A percentile compares a stretch with the other conserved stretches of the same genome.
phyloP scores from a whole-genome alignment of 2,888 invertebrate genomes.

The Cinara cedri region DNA sequence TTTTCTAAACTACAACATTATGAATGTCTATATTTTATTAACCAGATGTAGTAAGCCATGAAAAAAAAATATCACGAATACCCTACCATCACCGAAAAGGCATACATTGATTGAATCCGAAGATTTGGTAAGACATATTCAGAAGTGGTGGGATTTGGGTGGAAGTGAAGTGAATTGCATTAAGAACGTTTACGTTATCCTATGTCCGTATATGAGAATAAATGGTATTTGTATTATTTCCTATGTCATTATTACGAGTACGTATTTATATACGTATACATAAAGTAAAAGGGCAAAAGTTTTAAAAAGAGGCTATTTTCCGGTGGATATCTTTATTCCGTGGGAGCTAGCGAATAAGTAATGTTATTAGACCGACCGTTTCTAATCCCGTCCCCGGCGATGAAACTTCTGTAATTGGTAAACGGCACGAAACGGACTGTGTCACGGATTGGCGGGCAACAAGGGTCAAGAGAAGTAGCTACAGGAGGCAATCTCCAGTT shows the following conservation, averaged over 20 bases:
- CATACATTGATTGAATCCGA: conserved; percentile 34
- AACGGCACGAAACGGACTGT: conserved; percentile 49
- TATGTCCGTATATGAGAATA: neutral
- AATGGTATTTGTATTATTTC: conserved; percentile 13
- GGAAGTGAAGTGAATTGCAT: too few species aligned
- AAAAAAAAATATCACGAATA: neutral
- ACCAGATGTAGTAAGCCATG: too few species aligned
- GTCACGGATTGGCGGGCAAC: conserved; percentile 22
- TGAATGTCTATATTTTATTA: neutral
- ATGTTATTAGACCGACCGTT: conserved; percentile 52
- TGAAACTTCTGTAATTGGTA: conserved; percentile 55
- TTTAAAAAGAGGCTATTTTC: conserved; percentile 43
- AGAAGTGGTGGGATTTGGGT: neutral
- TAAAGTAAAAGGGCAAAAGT: conserved; percentile 23
- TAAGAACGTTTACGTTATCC: conserved; percentile 6
- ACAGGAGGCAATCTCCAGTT: conserved; percentile 46
- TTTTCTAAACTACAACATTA: neutral
- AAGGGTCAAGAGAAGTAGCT: conserved; percentile 44
- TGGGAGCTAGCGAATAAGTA: conserved; percentile 48
- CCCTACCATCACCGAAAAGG: neutral
- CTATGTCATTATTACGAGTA: neutral
- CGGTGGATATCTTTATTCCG: conserved; percentile 33
- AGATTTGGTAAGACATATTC: neutral
- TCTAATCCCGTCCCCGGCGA: conserved; percentile 50
- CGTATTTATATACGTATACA: neutral